Evolutionary conservation across 2,888 invertebrate species (phyloP).

Genomic region (Rhopalosiphum nymphaeae): DNA sequence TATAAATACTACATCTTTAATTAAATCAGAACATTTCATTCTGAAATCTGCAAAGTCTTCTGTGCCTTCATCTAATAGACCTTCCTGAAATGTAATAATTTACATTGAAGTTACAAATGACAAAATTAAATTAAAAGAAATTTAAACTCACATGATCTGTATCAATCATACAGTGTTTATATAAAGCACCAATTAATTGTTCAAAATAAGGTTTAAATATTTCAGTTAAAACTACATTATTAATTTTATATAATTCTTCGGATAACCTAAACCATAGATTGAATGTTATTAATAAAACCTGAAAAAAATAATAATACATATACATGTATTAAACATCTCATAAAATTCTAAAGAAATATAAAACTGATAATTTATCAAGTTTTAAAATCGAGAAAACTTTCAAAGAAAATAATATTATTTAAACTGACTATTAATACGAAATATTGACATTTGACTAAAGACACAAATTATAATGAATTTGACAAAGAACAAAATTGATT

Average conservation of each 20-base stretch:
- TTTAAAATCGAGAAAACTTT: background rate
- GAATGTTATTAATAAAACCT: conserved; percentile 89
- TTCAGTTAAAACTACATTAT: conserved; percentile 83
- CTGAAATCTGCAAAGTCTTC: conserved; percentile 91
- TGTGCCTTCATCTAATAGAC: conserved; percentile 81
- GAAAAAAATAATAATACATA: conserved; percentile 64
- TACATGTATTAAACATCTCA: background rate
- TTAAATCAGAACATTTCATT: conserved; percentile 88
- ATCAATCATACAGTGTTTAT: conserved; percentile 95
- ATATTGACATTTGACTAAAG: background rate
- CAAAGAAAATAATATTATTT: background rate
- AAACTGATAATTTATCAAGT: background rate
- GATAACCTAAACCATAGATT: conserved; percentile 97
- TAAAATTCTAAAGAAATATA: background rate
- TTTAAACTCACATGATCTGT: conserved; percentile 82
- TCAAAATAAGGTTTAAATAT: conserved; percentile 92
- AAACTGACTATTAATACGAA: background rate
- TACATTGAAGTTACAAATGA: background rate
- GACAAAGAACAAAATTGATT: background rate
- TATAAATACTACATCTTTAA: conserved; percentile 97
- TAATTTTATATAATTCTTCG: conserved; percentile 91
- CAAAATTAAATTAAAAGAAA: background rate
- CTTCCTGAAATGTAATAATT: conserved; percentile 73
- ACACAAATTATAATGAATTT: background rate
- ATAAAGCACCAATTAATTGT: conserved; percentile 88